A percentile compares a stretch with the other conserved stretches of the same genome.
These are phyloP conservation scores for Ceramica pisi DNA, from an alignment of 2,888 invertebrate genomes.

Conservation along the genomic window DNA sequence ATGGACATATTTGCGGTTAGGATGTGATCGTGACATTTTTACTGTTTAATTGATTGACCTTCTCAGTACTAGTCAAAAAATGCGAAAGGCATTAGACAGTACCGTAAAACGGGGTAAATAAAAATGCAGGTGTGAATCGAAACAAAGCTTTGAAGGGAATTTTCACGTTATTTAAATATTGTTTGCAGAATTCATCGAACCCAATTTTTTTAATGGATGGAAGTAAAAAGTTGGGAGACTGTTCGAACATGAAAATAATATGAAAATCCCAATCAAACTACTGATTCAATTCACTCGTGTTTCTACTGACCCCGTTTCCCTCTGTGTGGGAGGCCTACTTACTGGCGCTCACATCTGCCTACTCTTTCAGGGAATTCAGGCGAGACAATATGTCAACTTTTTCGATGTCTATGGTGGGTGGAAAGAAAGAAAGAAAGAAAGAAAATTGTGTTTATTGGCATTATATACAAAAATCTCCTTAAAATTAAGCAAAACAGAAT, in stretches of 20 bases:
- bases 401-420: neutral
- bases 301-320: neutral
- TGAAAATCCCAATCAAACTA: neutral
- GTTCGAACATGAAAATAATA: neutral
- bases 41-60: too few relatives aligned
- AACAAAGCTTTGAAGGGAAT: too few relatives aligned
- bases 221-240: neutral
- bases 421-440: too few relatives aligned
- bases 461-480: too few relatives aligned
- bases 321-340: neutral
- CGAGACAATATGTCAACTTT: neutral
- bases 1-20: neutral
- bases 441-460: too few relatives aligned
- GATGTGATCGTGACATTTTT: neutral
- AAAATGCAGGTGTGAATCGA: too few relatives aligned
- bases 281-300: neutral
- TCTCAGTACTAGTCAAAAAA: too few relatives aligned
- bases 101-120: neutral
- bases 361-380: neutral
- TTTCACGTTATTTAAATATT: too few relatives aligned
- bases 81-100: neutral
- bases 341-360: neutral
- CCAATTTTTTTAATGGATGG: neutral
- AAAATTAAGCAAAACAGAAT: too few relatives aligned
- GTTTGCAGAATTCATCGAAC: neutral